Evolutionary conservation across 2,888 invertebrate species (phyloP), one percentile per base, ranked within the genome.

Genomic region (Drosophila macrospina): DNA sequence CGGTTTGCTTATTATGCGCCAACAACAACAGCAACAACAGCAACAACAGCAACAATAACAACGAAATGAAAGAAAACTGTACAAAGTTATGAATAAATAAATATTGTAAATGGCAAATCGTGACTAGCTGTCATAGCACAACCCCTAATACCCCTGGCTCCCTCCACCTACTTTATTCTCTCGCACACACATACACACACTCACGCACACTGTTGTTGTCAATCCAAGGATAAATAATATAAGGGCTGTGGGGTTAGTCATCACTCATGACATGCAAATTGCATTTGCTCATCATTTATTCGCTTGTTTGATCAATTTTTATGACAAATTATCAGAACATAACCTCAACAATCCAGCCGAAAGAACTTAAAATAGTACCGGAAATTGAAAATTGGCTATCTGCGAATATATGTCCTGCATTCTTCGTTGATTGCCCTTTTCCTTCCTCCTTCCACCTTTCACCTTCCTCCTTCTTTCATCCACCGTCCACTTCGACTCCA

Each of bases 291-390:
- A 73, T 75, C 78, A 73, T 79, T 88, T 74, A 50, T 65, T 61
- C 69, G 68, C 61, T 86, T 89, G 88, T 89, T 88, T 89, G 87
- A 88, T 88, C 89, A 89, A 89, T 88, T 87, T 89, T 85, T 76
- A 83, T 80, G 79, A 78, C 82, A 85, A 89, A 86, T 87, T 89
- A 85, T 74, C 77, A 55, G 50, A 44, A 48, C 60, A 45, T 30
- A 64, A 45, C 20, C 41, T 15, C 20, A 57, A 42, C 57, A 60
- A 59, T 47, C 44, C 52, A 8, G 36, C 20, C 30, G n/a, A 42
- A 57, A 28, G 10, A 50, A 32, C 36, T 52, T 24, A 26, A 54
- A 69, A 56, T 50, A 44, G 51, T 54, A 20, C 61, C 64, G 56
- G 39, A 70, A 76, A 73, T 70, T 74, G 54, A 7, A 70, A 70